phyloP scores from a whole-genome alignment of 2,888 invertebrate species.

The Lottia scabra region DNA sequence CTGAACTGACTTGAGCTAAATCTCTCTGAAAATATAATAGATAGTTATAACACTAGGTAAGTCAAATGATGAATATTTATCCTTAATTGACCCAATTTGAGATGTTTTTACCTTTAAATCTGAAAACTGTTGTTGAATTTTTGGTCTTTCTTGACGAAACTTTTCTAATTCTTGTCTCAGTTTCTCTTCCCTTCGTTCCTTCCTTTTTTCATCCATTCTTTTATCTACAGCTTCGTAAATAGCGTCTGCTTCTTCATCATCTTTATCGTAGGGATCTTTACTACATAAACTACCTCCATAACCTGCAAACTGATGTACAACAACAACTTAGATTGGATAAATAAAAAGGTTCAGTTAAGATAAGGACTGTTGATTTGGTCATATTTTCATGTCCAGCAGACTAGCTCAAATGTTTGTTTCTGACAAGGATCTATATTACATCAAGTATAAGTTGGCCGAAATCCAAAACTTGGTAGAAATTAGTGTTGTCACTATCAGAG shows the following conservation, averaged over 20 bases:
- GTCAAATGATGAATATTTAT: too few relatives aligned
- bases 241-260: conserved; percentile 99
- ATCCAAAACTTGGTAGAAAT: too few relatives aligned
- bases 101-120: conserved; percentile 89
- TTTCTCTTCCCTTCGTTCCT: conserved; percentile 85
- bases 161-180: conserved; percentile 84
- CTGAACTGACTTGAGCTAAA: conserved; percentile 78
- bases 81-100: too few relatives aligned
- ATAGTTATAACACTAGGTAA: too few relatives aligned
- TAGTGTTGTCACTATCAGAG: too few relatives aligned
- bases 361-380: too few relatives aligned
- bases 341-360: too few relatives aligned
- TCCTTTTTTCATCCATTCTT: conserved; percentile 98
- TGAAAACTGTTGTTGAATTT: conserved; percentile 99
- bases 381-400: too few relatives aligned
- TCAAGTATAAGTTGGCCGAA: too few relatives aligned
- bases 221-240: conserved; percentile 99
- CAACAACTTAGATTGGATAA: too few relatives aligned
- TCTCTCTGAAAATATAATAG: conserved; percentile 64
- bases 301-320: conserved; percentile 81
- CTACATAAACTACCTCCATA: conserved; percentile 99
- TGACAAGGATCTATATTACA: too few relatives aligned
- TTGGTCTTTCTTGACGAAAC: conserved; percentile 97
- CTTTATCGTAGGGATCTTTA: conserved; percentile 99
- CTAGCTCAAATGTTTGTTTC: too few relatives aligned